Evolutionary conservation across 1,140 invertebrate genomes (phyloP).

Genomic region (Caenorhabditis latens): DNA sequence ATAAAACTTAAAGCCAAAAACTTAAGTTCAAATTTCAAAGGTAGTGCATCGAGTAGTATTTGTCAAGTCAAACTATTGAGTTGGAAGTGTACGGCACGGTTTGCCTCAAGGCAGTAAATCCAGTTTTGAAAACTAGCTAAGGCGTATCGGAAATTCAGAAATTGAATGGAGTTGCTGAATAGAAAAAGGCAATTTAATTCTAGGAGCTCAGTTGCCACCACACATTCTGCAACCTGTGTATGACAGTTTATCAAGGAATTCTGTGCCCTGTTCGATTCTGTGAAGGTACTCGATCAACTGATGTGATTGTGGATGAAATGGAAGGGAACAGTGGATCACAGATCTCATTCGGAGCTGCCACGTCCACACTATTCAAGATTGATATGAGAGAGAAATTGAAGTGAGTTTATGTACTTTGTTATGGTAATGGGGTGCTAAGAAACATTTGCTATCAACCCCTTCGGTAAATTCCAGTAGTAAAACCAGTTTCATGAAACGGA

Average conservation of each 20-base stretch:
- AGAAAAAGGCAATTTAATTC: background rate
- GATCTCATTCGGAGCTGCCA: conserved; percentile 35
- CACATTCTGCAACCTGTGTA: conserved; percentile 34
- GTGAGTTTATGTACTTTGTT: background rate
- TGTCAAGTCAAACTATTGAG: no score
- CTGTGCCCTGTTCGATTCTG: conserved; percentile 31
- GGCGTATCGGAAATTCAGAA: no score
- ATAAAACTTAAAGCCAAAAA: no score
- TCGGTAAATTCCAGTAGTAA: no score
- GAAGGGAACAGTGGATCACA: conserved; percentile 33
- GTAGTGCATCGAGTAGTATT: no score
- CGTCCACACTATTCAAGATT: conserved; percentile 34
- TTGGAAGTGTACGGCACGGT: no score
- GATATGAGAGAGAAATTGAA: conserved; percentile 42
- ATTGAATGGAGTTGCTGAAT: no score
- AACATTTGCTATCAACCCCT: no score
- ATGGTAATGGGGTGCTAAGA: background rate
- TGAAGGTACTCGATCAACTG: conserved; percentile 32
- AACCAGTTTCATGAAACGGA: no score
- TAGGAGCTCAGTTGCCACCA: conserved; percentile 20
- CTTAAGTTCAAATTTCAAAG: no score
- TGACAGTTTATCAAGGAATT: conserved; percentile 42
- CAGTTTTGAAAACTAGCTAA: no score
- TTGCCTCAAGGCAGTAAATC: no score
- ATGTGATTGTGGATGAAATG: conserved; percentile 51